phyloP scores from a whole-genome alignment of 2,888 invertebrate genomes.

The Acrobasis consociella region DNA sequence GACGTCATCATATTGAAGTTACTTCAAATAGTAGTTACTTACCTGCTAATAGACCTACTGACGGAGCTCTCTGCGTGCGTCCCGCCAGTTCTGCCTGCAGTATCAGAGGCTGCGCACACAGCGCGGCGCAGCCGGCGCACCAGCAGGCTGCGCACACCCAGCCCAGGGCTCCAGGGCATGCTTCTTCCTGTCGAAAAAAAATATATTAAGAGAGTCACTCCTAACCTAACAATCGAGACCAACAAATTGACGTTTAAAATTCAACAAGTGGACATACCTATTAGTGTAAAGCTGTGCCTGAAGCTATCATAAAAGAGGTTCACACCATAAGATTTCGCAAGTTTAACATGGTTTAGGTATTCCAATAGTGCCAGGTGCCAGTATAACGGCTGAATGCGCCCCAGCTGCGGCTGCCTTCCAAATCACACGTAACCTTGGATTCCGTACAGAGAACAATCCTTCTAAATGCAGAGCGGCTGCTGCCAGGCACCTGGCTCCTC shows the following conservation, averaged over 20 bases:
- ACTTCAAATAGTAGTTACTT: constrained; percentile 25
- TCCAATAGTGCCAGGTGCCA: too few species aligned
- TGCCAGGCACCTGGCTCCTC: constrained; percentile 69
- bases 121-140: constrained; percentile 86
- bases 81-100: constrained; percentile 87
- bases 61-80: constrained; percentile 84
- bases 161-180: constrained; percentile 82
- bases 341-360: too few species aligned
- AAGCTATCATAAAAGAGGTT: too few species aligned
- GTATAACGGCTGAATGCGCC: too few species aligned
- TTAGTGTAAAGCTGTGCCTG: too few species aligned
- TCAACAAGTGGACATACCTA: too few species aligned
- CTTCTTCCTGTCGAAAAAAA: constrained; percentile 53
- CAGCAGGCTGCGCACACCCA: constrained; percentile 88
- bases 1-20: too few species aligned
- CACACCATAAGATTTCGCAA: too few species aligned
- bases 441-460: constrained; percentile 54
- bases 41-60: constrained; percentile 87
- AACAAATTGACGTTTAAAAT: too few species aligned
- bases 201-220: not conserved
- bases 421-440: constrained; percentile 55
- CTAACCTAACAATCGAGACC: too few species aligned
- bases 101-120: constrained; percentile 87
- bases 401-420: constrained; percentile 51
- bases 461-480: constrained; percentile 66